Evolutionary conservation across 2,113 vertebrate genomes (phyloP).

Genomic region (Anser cygnoides): DNA sequence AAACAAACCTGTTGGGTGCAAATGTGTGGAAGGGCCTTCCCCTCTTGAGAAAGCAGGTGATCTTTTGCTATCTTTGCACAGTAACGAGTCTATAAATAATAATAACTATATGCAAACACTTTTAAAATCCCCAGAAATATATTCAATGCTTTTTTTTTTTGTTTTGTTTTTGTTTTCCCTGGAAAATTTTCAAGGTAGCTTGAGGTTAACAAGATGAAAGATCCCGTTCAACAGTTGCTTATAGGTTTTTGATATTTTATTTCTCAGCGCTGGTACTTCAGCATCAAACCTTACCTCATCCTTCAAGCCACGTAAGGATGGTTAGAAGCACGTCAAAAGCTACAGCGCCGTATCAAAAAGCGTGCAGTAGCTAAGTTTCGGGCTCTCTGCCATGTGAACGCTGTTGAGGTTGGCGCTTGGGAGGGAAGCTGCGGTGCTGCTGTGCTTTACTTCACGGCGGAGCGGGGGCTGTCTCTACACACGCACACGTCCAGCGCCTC

Average conservation of each 20-base stretch:
- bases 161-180: background rate
- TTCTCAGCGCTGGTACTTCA: background rate
- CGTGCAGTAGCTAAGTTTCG: background rate
- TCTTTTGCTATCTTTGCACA: background rate
- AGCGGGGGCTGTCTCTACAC: background rate
- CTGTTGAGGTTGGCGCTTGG: background rate
- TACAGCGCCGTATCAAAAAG: background rate
- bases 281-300: background rate
- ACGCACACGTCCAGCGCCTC: background rate
- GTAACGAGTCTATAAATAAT: background rate
- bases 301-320: background rate
- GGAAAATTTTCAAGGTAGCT: background rate
- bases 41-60: background rate
- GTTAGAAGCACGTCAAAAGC: background rate
- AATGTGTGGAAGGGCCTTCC: background rate
- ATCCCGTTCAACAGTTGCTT: background rate
- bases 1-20: accelerated
- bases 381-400: background rate
- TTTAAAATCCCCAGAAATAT: background rate
- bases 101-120: background rate
- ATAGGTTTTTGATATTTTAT: background rate
- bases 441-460: no score
- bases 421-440: accelerated
- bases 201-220: background rate
- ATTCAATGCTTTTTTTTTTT: background rate